Percentiles rank a stretch among this genome's conserved stretches.
These are phyloP conservation scores for Eueides isabella DNA, from an alignment of 1,140 invertebrate genomes.

Conservation along the genomic window DNA sequence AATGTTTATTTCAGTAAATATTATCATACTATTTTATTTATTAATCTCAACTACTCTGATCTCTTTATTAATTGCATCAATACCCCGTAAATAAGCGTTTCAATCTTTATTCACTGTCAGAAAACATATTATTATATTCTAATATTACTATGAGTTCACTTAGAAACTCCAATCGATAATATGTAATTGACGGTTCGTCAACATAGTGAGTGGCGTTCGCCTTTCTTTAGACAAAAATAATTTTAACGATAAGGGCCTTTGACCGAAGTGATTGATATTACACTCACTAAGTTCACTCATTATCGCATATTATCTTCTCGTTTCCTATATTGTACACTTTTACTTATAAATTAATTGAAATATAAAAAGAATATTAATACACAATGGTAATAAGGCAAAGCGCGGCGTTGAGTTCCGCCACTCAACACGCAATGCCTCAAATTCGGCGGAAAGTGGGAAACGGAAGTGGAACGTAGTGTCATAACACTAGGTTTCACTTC, in stretches of 20 bases:
- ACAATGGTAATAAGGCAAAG: too few relatives aligned
- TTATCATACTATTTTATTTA: too few relatives aligned
- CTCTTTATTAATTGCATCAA: neutral
- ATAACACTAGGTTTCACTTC: too few relatives aligned
- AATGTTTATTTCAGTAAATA: too few relatives aligned
- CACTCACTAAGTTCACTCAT: constrained; percentile 26
- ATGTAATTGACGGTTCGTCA: constrained; percentile 10
- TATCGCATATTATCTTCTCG: constrained; percentile 25
- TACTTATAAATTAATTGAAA: neutral
- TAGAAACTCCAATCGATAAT: constrained; percentile 2
- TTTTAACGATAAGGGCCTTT: constrained; percentile 48
- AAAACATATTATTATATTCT: neutral
- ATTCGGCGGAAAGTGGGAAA: too few relatives aligned
- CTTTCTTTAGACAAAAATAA: constrained; percentile 44
- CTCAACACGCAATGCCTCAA: too few relatives aligned
- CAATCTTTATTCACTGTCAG: neutral
- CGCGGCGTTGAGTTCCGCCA: too few relatives aligned
- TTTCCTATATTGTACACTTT: constrained; percentile 27
- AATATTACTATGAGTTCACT: neutral
- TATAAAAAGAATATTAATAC: neutral
- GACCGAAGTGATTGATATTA: constrained; percentile 29
- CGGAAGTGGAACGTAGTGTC: too few relatives aligned
- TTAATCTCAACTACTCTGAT: too few relatives aligned
- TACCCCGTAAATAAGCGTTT: neutral
- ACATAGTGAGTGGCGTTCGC: constrained; percentile 33